Evolutionary conservation across 2,797 vertebrate genomes (phyloP), one percentile per base, ranked within the genome.

Genomic region (Lates japonicus): DNA sequence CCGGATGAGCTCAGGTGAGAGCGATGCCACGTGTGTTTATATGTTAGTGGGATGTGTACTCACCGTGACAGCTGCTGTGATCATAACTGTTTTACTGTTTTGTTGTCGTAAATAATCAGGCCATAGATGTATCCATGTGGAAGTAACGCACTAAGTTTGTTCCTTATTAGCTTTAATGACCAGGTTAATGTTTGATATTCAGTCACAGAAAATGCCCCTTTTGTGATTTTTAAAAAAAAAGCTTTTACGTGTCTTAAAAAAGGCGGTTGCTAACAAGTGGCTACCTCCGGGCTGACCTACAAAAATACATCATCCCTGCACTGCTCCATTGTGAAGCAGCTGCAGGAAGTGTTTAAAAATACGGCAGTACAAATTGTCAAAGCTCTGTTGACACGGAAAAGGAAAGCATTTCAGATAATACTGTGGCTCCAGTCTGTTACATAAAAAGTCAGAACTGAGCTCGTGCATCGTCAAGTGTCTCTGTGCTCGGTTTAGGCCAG

Each of bases 1-100:
- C 88, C 94, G 80, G 97, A 97, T 16, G 97, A 99, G 93, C 97
- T 99, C 96, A 98, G 98, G 98, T 99, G 62, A 66, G 85, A 33
- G 13, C 0, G 12, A 35, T 7, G 2, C 4, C 5, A 12, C 17
- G 20, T 37, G 35, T 37, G 17, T 17, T 2, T 44, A 10, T 17
- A 14, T 7, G 10, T 31, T 33, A 10, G 16, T 29, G 5, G 7
- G 9, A 1, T 25, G 17, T 58, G 61, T 58, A 37, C 9, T 39
- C 13, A 11, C n/a, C 22, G 0, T 33, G 14, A 55, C 42, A 2
- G 31, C 14, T 2, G 39, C 14, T 2, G 8, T 58, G 20, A n/a
- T 49, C 11, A 25, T 12, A 14, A 19, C 22, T 29, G 14, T 11
- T 66, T 35, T 13, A 25, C 33, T 39, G 17, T 52, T 51, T 22